Base-by-base conservation (phyloP, 2,113 vertebrate genomes). In the Herpetotheres cachinnans region DNA sequence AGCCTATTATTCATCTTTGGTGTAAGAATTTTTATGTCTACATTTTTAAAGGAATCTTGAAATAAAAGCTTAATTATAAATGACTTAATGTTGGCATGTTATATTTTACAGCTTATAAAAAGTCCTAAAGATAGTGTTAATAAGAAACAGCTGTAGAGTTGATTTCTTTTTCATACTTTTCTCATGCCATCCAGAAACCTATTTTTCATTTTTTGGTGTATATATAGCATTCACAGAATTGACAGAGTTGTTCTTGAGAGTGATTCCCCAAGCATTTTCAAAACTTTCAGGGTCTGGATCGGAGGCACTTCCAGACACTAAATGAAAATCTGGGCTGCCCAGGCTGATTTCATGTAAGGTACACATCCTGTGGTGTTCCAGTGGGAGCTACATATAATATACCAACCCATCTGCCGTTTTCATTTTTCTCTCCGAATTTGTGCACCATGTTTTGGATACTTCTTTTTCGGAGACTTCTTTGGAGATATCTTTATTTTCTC, bases 31-130 rank as follows among this genome's bases (percentile, higher is more conserved):
- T 72, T 89, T 81, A 20, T 19, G 21, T 59, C 32, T 71, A 10
- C 50, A 72, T 81, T 81, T 92, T 72, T 24, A 58, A 88, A 76
- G 21, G 21, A 73, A 69, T 90, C 49, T 76, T 72, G 52, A 82
- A 93, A 92, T 72, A 36, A 93, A 91, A 89, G 27, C 36, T 71
- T 95, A 92, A 94, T 93, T 92, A 76, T 81, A 78, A 78, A 89
- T 93, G 65, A 89, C 66, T 86, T 92, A 74, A 86, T 71, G 30
- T 81, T 94, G 76, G 82, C 88, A 63, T 61, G 63, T 72, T 79
- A 16, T 67, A 56, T 94, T 89, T 93, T 89, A 76, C 77, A 92
- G 65, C 44, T 91, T 93, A 67, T 94, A 93, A 95, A 94, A 92
- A 59, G 52, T 92, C 55, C 54, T 58, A 30, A 92, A 77, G 80